Percentiles rank a stretch among this genome's conserved stretches.
phyloP scores from a whole-genome alignment of 1,140 invertebrate species.

The Lordiphosa mommai region DNA sequence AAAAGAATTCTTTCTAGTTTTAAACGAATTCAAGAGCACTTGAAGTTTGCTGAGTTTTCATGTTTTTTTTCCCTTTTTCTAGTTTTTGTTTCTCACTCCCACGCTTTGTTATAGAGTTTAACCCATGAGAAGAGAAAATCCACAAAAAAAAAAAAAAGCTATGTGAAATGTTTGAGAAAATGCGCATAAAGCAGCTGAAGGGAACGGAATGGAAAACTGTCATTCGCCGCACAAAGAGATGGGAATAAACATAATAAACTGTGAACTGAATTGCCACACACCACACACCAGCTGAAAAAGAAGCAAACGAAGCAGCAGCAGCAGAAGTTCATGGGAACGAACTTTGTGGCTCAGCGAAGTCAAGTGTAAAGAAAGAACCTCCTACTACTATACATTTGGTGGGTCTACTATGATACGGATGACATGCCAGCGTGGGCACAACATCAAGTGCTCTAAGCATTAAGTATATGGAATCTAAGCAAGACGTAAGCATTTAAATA shows the following conservation, averaged over 20 bases:
- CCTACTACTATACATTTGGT: background rate
- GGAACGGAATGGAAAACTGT: slow-evolving; percentile 42
- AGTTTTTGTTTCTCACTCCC: slow-evolving; percentile 59
- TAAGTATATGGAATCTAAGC: too few species aligned
- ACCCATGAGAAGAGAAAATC: slow-evolving; percentile 54
- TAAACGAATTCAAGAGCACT: slow-evolving; percentile 49
- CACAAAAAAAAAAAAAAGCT: slow-evolving; percentile 32
- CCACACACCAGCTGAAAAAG: too few species aligned
- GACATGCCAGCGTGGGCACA: slow-evolving; percentile 1
- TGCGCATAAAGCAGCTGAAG: slow-evolving; percentile 14
- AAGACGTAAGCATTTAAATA: too few species aligned
- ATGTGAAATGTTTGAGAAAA: slow-evolving; percentile 47
- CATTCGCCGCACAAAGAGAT: slow-evolving; percentile 39
- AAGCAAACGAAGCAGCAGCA: slow-evolving; percentile 1
- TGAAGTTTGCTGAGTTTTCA: slow-evolving; percentile 34
- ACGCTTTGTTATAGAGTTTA: slow-evolving; percentile 35
- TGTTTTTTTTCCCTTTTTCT: slow-evolving; percentile 15
- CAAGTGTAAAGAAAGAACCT: slow-evolving; percentile 45
- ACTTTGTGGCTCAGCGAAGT: slow-evolving; percentile 43
- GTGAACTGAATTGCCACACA: slow-evolving; percentile 40
- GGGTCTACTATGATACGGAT: background rate
- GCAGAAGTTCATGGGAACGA: slow-evolving; percentile 69
- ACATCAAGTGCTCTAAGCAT: slow-evolving; percentile 6
- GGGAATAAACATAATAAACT: too few species aligned
- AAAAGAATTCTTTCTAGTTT: slow-evolving; percentile 2